Conservation (phyloP, 2,888 invertebrate genomes). For the Neria commutata region DNA sequence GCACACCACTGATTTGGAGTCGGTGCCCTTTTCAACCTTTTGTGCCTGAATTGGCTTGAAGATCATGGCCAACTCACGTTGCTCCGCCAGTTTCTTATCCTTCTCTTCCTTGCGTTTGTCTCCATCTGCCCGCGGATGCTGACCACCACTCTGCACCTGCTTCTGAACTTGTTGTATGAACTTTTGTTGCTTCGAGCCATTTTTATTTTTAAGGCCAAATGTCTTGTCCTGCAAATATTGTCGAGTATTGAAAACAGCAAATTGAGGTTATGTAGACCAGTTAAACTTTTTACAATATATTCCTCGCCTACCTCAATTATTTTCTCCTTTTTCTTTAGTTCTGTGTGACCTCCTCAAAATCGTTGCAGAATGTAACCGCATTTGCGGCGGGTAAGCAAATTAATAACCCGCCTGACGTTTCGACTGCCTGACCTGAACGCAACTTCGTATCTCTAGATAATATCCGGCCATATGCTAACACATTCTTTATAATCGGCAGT, state of each 20-base stretch:
- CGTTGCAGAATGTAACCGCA: slow-evolving; percentile 73
- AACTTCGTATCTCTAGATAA: slow-evolving; percentile 75
- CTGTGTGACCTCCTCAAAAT: slow-evolving; percentile 45
- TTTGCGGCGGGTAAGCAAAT: slow-evolving; percentile 68
- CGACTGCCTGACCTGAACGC: slow-evolving; percentile 75
- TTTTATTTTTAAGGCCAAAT: slow-evolving; percentile 99
- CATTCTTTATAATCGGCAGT: slow-evolving; percentile 79
- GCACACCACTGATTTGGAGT: slow-evolving; percentile 98
- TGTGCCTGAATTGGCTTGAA: slow-evolving; percentile 93
- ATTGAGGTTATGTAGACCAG: too few relatives aligned
- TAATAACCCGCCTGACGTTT: slow-evolving; percentile 76
- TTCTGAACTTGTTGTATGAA: slow-evolving; percentile 97
- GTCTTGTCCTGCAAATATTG: slow-evolving; percentile 88
- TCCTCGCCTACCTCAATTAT: too few relatives aligned
- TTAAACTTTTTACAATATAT: too few relatives aligned
- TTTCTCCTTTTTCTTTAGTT: slow-evolving; percentile 43
- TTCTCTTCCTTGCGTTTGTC: slow-evolving; percentile 78
- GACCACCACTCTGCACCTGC: slow-evolving; percentile 91
- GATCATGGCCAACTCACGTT: slow-evolving; percentile 83
- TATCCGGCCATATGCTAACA: slow-evolving; percentile 76
- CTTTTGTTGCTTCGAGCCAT: slow-evolving; percentile 97
- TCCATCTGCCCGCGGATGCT: slow-evolving; percentile 73
- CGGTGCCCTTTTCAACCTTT: slow-evolving; percentile 96
- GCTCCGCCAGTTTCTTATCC: slow-evolving; percentile 85
- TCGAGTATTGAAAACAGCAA: too few relatives aligned